Base-by-base conservation (phyloP, 2,888 invertebrate genomes). In the Agriopis aurantiaria region DNA sequence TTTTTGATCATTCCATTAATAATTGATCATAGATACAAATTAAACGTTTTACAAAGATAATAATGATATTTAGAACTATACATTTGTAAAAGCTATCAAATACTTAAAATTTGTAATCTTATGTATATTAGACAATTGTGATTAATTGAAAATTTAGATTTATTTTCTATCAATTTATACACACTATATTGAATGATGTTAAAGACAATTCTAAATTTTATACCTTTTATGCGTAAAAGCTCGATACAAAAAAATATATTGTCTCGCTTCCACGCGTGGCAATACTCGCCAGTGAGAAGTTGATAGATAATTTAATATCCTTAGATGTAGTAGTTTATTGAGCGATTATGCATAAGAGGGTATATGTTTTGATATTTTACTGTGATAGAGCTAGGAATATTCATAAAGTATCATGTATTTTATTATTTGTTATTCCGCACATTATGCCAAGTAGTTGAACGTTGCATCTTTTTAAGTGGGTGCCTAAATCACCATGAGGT, bases 381-480 rank as follows among this genome's bases (percentile, higher is more conserved):
- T 93, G 93, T 94, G 93, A 94, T 94, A 93, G 92, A 90, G 85
- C 88, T 93, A 92, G 91, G 88, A 88, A 85, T 91, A 85, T 84
- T 72, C 75, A 80, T 75, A 70, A 46, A 46, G 41, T 56, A 43
- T 57, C 14, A 70, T 69, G 46, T 70, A 66, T 67, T 65, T 65
- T 60, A 52, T 69, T 65, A 41, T 60, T 48, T 52, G n/a, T 55
- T 55, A 33, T 33, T 55, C n/a, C n/a, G 40, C n/a, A 41, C n/a
- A 55, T 10, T 12, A 55, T 41, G 55, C 55, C 55, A 55, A 55
- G 55, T 41, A 40, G n/a, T n/a, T 52, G 9, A 52, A 11, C 0
- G 9, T 7, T 57, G 56, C 14, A 40, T 55, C 17, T 0, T 40
- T 55, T 33, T 33, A 33, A 5, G 33, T 5, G 40, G 12, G 55